Evolutionary conservation across 2,113 vertebrate species (phyloP).

Genomic region (Cyphomyrus plagiostoma): DNA sequence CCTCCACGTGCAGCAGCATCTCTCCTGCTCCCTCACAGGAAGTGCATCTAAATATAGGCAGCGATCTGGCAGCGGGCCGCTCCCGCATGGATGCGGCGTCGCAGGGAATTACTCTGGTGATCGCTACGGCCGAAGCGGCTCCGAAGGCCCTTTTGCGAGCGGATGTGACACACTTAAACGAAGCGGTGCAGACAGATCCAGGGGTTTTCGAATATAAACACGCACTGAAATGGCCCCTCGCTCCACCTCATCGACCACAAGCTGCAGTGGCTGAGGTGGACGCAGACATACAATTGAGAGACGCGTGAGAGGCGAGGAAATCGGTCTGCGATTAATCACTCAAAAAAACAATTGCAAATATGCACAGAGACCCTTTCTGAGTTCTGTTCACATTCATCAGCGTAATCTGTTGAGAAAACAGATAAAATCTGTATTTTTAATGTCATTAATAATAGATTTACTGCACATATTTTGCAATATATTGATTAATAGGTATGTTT

Average conservation of each 20-base stretch:
- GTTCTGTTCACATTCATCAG: background rate
- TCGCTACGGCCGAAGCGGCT: background rate
- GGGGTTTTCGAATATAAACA: background rate
- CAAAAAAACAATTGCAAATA: background rate
- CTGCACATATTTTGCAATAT: background rate
- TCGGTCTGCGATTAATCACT: background rate
- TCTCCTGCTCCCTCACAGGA: slow-evolving; percentile 14
- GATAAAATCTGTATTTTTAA: background rate
- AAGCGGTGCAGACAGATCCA: background rate
- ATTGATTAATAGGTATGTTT: background rate
- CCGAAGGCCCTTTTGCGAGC: background rate
- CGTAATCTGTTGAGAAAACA: background rate
- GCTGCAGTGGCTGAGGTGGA: background rate
- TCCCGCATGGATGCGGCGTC: background rate
- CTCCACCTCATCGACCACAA: background rate
- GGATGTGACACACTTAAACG: background rate
- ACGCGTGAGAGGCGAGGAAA: background rate
- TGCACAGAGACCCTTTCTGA: background rate
- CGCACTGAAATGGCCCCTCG: background rate
- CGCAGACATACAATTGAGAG: background rate
- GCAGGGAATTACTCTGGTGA: background rate
- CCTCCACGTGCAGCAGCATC: background rate
- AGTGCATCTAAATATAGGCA: slow-evolving; percentile 24
- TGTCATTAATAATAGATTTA: background rate
- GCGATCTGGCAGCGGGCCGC: slow-evolving; percentile 5